Conservation (phyloP, 2,113 vertebrate species). For the Bucco capensis region DNA sequence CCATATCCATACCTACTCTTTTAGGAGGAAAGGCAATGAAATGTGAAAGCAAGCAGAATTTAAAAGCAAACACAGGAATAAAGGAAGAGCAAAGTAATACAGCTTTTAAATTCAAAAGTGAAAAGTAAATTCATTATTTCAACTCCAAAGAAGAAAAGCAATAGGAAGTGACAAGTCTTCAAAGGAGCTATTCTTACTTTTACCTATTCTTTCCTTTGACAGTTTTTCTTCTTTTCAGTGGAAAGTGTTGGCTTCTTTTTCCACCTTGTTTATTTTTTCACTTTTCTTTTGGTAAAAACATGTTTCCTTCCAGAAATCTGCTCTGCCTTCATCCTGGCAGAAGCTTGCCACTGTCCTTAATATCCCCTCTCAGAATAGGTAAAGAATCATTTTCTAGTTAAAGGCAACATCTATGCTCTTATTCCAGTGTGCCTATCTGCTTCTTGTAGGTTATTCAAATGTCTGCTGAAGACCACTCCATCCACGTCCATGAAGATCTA, state of each 20-base stretch:
- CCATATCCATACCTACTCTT: neutral
- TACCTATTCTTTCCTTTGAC: neutral
- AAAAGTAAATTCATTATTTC: neutral
- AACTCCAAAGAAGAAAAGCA: neutral
- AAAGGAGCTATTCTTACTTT: neutral
- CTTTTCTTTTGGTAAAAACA: conserved; percentile 30
- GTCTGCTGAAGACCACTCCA: neutral
- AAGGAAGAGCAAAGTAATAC: neutral
- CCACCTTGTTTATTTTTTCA: conserved; percentile 18
- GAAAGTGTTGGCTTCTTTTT: conserved; percentile 18
- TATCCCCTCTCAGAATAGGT: neutral
- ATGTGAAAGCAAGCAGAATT: neutral
- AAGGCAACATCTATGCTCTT: neutral
- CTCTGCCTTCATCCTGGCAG: neutral
- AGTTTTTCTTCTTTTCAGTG: conserved; percentile 3
- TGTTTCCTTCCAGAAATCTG: conserved; percentile 28
- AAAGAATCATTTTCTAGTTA: neutral
- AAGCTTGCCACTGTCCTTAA: conserved; percentile 14
- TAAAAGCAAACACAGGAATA: neutral
- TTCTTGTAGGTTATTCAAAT: conserved; percentile 2
- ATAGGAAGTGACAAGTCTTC: neutral
- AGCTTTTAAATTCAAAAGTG: neutral
- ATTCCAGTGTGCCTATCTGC: neutral
- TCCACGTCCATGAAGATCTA: conserved; percentile 10
- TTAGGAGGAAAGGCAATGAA: neutral